Percentiles rank a stretch among this genome's conserved stretches.
phyloP scores from a whole-genome alignment of 2,797 vertebrate species.

The Poeciliopsis infans region DNA sequence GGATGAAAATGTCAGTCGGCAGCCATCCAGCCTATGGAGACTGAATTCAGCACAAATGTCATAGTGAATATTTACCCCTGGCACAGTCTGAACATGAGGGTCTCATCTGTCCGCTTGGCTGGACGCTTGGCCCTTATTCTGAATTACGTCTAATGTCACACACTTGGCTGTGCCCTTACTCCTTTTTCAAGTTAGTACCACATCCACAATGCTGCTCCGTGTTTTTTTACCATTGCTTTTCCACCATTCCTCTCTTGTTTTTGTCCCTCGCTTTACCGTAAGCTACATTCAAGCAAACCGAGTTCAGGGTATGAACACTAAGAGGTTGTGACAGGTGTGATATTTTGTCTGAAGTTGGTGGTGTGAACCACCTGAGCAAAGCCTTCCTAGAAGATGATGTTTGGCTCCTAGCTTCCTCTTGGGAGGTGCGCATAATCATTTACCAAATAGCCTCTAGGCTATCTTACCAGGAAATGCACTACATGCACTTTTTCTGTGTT shows the following conservation, averaged over 20 bases:
- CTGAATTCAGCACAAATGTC: constrained; percentile 74
- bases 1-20: constrained; percentile 74
- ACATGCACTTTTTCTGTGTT: constrained; percentile 37
- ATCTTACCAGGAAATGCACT: constrained; percentile 46
- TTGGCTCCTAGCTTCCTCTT: constrained; percentile 48
- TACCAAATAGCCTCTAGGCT: constrained; percentile 47
- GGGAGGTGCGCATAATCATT: constrained; percentile 47
- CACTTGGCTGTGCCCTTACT: constrained; percentile 54
- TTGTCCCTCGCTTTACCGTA: constrained; percentile 29
- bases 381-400: constrained; percentile 40
- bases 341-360: constrained; percentile 59
- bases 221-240: constrained; percentile 33
- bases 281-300: constrained; percentile 37
- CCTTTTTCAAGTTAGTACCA: constrained; percentile 55
- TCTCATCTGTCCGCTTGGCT: constrained; percentile 70
- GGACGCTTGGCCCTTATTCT: constrained; percentile 71
- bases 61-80: constrained; percentile 73
- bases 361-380: constrained; percentile 35
- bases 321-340: constrained; percentile 71
- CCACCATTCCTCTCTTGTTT: constrained; percentile 22
- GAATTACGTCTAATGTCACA: constrained; percentile 75
- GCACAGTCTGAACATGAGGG: constrained; percentile 65
- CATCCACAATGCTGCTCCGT: constrained; percentile 21
- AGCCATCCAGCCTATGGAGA: constrained; percentile 64
- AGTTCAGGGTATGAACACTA: constrained; percentile 46